phyloP scores from a whole-genome alignment of 2,113 vertebrate genomes.

The Zosterops pallidus region DNA sequence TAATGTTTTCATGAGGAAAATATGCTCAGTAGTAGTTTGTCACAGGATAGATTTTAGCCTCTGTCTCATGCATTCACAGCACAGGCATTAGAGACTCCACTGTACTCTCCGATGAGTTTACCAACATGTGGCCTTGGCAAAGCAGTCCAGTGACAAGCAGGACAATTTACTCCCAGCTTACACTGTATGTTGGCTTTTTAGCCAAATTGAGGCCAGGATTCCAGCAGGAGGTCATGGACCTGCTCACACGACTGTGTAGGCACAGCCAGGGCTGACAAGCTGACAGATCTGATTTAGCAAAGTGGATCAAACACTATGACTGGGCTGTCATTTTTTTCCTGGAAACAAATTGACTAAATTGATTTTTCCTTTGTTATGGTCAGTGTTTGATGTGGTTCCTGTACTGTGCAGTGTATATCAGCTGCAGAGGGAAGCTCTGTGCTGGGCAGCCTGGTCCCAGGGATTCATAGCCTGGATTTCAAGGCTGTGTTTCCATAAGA shows the following conservation, averaged over 20 bases:
- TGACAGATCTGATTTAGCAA: neutral
- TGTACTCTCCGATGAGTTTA: neutral
- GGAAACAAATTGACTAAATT: neutral
- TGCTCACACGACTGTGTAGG: rapidly evolving
- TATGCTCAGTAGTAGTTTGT: neutral
- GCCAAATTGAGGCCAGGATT: neutral
- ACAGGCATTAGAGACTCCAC: neutral
- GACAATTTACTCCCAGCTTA: neutral
- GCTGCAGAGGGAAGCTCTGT: neutral
- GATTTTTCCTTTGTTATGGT: neutral
- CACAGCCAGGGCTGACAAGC: neutral
- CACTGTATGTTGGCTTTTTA: neutral
- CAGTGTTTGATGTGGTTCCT: neutral
- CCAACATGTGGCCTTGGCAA: neutral
- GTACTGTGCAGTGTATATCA: neutral
- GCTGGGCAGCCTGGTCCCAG: neutral
- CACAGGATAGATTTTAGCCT: neutral
- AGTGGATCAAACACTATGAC: neutral
- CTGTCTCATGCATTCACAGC: neutral
- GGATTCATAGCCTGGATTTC: rapidly evolving
- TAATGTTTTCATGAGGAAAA: neutral
- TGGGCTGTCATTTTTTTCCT: neutral
- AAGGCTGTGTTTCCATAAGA: neutral
- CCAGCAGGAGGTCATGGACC: neutral
- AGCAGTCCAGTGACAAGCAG: neutral